Evolutionary conservation across 2,888 invertebrate genomes (phyloP).

Genomic region (Drosophila mimetica): DNA sequence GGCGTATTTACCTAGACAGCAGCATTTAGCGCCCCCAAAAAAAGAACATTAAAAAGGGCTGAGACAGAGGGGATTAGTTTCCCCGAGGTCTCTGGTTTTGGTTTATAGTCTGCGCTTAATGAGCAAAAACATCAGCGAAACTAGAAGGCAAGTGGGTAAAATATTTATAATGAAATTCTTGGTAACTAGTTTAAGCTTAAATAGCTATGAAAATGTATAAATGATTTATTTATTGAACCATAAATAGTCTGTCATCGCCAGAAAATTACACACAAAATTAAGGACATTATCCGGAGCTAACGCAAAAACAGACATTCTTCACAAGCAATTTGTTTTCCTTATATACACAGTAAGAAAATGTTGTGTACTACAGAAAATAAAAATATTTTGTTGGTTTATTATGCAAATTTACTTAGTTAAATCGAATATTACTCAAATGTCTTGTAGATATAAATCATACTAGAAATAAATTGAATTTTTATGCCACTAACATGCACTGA

Average conservation of each 20-base stretch:
- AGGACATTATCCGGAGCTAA: conserved; percentile 20
- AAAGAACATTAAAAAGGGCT: conserved; percentile 50
- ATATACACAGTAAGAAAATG: conserved; percentile 3
- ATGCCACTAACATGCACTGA: neutral
- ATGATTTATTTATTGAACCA: conserved; percentile 5
- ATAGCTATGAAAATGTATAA: neutral
- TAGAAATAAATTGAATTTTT: neutral
- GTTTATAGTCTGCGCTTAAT: conserved; percentile 47
- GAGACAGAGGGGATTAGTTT: conserved; percentile 23
- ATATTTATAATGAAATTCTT: conserved; percentile 38
- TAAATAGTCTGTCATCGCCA: conserved; percentile 18
- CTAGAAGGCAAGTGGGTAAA: conserved; percentile 29
- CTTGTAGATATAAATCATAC: neutral
- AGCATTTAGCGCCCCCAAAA: conserved; percentile 64
- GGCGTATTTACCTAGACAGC: conserved; percentile 70
- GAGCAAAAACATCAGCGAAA: conserved; percentile 19
- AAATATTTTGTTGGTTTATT: neutral
- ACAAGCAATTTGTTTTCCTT: conserved; percentile 28
- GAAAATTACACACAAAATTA: conserved; percentile 8
- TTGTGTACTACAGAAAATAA: no score
- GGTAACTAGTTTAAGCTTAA: no score
- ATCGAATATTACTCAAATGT: no score
- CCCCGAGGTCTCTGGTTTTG: conserved; percentile 4
- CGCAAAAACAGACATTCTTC: conserved; percentile 44
- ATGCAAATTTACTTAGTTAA: neutral